Percentiles rank a stretch among this genome's conserved stretches.
These are phyloP conservation scores for Blera fallax DNA, from an alignment of 2,888 invertebrate genomes.

Conservation along the genomic window DNA sequence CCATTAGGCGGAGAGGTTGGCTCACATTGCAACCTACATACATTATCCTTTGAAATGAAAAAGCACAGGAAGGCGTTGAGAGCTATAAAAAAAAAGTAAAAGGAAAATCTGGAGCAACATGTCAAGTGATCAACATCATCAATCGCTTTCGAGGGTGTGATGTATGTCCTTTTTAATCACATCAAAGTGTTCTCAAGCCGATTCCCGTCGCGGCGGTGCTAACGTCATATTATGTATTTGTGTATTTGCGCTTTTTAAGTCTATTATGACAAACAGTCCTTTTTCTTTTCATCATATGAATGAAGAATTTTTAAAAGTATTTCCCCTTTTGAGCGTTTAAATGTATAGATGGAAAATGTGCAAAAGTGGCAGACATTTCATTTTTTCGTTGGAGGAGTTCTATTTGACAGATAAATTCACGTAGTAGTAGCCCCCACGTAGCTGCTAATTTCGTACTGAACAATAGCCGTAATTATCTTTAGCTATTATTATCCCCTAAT, in stretches of 20 bases:
- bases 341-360: not conserved
- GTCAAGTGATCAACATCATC: conserved; percentile 60
- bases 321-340: not conserved
- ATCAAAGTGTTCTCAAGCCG: conserved; percentile 14
- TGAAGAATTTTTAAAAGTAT: not conserved
- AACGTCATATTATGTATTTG: not conserved
- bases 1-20: conserved; percentile 39
- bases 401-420: not conserved
- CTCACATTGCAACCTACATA: conserved; percentile 5
- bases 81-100: not conserved
- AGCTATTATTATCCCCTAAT: conserved; percentile 36
- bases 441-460: not conserved
- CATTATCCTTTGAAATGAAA: conserved; percentile 27
- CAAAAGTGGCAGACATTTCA: not conserved
- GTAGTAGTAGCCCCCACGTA: not conserved
- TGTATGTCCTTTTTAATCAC: conserved; percentile 39
- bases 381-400: not conserved
- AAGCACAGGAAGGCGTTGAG: not conserved
- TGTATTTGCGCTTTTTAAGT: conserved; percentile 39
- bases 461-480: conserved; percentile 44
- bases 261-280: conserved; percentile 4
- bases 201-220: not conserved
- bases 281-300: not conserved
- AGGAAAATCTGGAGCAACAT: conserved; percentile 48
- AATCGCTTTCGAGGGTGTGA: conserved; percentile 43